Conservation (phyloP, 2,797 vertebrate species). For the Gorsachius magnificus region DNA sequence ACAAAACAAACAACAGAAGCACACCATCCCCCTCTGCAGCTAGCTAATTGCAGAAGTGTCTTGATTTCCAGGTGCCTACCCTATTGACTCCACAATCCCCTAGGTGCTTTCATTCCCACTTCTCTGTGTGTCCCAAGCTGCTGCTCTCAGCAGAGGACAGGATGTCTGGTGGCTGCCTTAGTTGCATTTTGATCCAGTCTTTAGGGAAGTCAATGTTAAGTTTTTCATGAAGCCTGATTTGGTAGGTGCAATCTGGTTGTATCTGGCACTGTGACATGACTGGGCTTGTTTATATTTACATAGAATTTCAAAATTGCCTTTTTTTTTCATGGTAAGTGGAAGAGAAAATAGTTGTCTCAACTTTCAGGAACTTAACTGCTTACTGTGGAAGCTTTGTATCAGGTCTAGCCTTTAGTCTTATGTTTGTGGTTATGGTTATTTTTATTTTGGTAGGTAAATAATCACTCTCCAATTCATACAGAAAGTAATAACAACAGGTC, state of each 20-base stretch:
- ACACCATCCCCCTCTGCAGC: neutral
- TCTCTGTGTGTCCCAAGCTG: neutral
- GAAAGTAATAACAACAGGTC: neutral
- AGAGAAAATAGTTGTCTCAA: neutral
- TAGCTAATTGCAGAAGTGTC: neutral
- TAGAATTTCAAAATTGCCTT: neutral
- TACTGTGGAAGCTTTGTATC: neutral
- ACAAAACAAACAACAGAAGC: neutral
- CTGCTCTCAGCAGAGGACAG: neutral
- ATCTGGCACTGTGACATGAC: neutral
- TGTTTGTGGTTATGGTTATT: neutral
- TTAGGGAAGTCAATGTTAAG: neutral
- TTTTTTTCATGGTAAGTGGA: neutral
- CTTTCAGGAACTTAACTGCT: neutral
- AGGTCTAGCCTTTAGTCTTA: neutral
- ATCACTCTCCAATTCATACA: neutral
- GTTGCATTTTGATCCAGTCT: neutral
- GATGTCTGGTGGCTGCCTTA: neutral
- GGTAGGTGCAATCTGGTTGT: neutral
- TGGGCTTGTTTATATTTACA: neutral
- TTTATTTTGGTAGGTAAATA: neutral
- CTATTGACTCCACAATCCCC: neutral
- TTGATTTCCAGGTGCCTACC: neutral
- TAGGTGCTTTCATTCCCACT: neutral
- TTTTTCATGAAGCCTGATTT: neutral